Conservation (phyloP, 2,113 vertebrate genomes). For the Passer domesticus region DNA sequence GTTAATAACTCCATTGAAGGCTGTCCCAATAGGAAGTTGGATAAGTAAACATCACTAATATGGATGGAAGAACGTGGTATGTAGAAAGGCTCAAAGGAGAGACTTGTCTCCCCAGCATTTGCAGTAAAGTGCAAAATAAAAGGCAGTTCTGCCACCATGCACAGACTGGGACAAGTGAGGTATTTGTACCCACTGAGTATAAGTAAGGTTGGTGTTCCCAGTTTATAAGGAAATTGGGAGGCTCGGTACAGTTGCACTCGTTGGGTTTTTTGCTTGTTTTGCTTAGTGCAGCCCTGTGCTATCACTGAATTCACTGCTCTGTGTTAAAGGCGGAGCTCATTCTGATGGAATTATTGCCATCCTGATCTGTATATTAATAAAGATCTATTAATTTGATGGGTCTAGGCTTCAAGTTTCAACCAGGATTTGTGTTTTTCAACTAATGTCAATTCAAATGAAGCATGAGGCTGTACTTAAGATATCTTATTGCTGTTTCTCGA, state of each 20-base stretch:
- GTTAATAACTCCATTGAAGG: not conserved
- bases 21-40: not conserved
- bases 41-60: not conserved
- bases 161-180: not conserved
- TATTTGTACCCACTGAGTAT: not conserved
- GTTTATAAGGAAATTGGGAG: not conserved
- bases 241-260: not conserved
- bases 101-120: not conserved
- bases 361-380: not conserved
- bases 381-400: not conserved
- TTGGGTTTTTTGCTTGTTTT: not conserved
- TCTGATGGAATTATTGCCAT: not conserved
- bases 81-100: not conserved
- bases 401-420: not conserved
- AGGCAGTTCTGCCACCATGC: not conserved
- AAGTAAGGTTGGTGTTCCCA: not conserved
- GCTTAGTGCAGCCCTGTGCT: not conserved
- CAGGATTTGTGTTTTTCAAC: slow-evolving; percentile 10
- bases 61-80: not conserved
- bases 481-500: not conserved
- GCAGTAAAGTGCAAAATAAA: not conserved
- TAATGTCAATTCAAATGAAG: not conserved
- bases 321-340: not conserved
- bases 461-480: not conserved
- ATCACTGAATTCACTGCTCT: not conserved